A percentile compares a stretch with the other conserved stretches of the same genome.
These are phyloP conservation scores for Pristionchus entomophagus DNA, from an alignment of 2,888 invertebrate genomes.

Conservation along the genomic window DNA sequence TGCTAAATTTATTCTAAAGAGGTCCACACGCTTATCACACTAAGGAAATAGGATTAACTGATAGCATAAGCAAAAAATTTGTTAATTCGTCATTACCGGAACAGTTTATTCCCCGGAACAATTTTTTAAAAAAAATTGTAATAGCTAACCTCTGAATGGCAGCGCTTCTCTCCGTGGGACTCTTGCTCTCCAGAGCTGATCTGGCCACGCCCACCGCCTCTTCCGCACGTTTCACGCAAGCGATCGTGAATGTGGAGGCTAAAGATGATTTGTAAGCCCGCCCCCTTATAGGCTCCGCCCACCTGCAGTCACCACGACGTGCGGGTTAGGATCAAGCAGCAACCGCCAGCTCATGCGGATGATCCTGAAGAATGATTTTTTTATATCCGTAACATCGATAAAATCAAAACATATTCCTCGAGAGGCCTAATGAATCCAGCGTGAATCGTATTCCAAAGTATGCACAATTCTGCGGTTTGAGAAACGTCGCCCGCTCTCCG, in stretches of 20 bases:
- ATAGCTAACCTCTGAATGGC: slow-evolving; percentile 80
- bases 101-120: too few species aligned
- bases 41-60: too few species aligned
- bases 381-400: not conserved
- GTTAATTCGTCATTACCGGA: too few species aligned
- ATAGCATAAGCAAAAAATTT: too few species aligned
- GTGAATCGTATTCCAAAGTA: not conserved
- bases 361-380: slow-evolving; percentile 77
- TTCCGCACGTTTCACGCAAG: slow-evolving; percentile 91
- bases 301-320: slow-evolving; percentile 79
- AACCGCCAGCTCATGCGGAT: slow-evolving; percentile 96
- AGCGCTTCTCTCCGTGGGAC: slow-evolving; percentile 87
- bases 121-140: too few species aligned
- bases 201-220: slow-evolving; percentile 92
- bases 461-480: not conserved
- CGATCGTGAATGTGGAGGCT: slow-evolving; percentile 91
- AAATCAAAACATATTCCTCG: too few species aligned
- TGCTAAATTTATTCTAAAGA: too few species aligned
- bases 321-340: slow-evolving; percentile 88
- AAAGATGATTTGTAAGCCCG: slow-evolving; percentile 73
- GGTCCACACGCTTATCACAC: too few species aligned
- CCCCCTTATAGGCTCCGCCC: not conserved
- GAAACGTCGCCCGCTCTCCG: not conserved
- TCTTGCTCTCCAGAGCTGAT: slow-evolving; percentile 87
- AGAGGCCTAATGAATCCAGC: too few species aligned